Evolutionary conservation across 2,888 invertebrate genomes (phyloP), one percentile per base, ranked within the genome.

Genomic region (Malthinus seriepunctatus): DNA sequence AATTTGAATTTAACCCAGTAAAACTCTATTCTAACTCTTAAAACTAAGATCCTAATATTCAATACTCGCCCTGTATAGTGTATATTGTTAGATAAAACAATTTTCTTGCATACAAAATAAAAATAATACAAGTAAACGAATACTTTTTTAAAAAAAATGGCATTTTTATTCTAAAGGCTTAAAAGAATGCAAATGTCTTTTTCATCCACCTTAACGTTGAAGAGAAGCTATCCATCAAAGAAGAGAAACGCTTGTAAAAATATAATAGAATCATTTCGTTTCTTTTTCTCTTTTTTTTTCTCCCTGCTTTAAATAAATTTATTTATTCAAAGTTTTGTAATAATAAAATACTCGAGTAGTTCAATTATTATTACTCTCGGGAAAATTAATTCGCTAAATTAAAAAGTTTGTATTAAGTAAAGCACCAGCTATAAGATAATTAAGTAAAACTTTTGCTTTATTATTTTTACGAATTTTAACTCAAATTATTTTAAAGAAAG

Each of bases 321-420:
- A 23, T 23, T 23, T 23, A 23, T 23, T 23, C 23, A 23, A 23
- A 23, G 23, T 23, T 23, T 23, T 23, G 23, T 23, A 23, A 23
- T 23, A 23, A 23, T 23, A 23, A 23, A 23, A 23, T 23, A n/a
- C n/a, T n/a, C n/a, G n/a, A n/a, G n/a, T n/a, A n/a, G n/a, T n/a
- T n/a, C n/a, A n/a, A n/a, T n/a, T 2, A 23, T 23, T 23, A 23
- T 23, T 2, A 23, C 5, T 54, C 48, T 54, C 47, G 32, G 32
- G 54, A 38, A 54, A 54, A 54, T 54, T 54, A 54, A 54, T 54
- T 47, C 46, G 48, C 54, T 33, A 46, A 46, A 48, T 46, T 42
- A 38, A 39, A n/a, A 54, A 48, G 47, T 34, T 46, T 39, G 32
- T n/a, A n/a, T n/a, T n/a, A n/a, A n/a, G n/a, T 37, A 34, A 34